Evolutionary conservation across 2,888 invertebrate genomes (phyloP).

Genomic region (Chymomyza caudatula): DNA sequence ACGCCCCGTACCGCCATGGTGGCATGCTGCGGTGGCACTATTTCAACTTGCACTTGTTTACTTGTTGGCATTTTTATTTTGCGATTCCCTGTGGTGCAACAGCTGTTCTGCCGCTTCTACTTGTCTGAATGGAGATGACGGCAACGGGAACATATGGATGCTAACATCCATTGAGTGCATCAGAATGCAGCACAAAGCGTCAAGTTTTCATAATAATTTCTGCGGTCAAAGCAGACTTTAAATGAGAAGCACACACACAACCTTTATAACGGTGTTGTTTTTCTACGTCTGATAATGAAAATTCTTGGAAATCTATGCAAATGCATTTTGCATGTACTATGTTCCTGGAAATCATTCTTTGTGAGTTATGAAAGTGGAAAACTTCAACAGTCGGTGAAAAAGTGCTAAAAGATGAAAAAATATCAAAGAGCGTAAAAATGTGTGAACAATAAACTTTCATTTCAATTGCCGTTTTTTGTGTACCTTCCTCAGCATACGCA

Average conservation of each 20-base stretch:
- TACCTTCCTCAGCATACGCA: neutral
- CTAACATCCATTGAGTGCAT: constrained; percentile 37
- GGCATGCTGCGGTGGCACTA: too few relatives aligned
- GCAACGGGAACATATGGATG: neutral
- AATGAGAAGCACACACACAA: neutral
- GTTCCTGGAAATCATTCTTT: neutral
- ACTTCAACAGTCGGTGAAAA: neutral
- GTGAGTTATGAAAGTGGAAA: neutral
- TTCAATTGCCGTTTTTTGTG: constrained; percentile 19
- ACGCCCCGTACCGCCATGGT: too few relatives aligned
- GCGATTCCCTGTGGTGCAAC: neutral
- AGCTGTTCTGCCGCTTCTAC: neutral
- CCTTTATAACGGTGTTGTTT: neutral
- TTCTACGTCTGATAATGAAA: constrained; percentile 44
- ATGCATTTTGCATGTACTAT: neutral
- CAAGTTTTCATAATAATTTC: constrained; percentile 24
- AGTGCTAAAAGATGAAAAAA: constrained; percentile 21
- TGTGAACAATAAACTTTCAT: constrained; percentile 13
- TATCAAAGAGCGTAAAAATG: neutral
- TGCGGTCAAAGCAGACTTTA: neutral
- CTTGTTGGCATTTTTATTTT: neutral
- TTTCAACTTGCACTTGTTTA: neutral
- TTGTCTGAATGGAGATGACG: neutral
- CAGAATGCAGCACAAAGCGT: constrained; percentile 36
- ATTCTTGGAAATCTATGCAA: constrained; percentile 49